A percentile compares a stretch with the other conserved stretches of the same genome.
These are phyloP conservation scores for Platyscapa corneri DNA, from an alignment of 1,140 invertebrate species.

Conservation along the genomic window DNA sequence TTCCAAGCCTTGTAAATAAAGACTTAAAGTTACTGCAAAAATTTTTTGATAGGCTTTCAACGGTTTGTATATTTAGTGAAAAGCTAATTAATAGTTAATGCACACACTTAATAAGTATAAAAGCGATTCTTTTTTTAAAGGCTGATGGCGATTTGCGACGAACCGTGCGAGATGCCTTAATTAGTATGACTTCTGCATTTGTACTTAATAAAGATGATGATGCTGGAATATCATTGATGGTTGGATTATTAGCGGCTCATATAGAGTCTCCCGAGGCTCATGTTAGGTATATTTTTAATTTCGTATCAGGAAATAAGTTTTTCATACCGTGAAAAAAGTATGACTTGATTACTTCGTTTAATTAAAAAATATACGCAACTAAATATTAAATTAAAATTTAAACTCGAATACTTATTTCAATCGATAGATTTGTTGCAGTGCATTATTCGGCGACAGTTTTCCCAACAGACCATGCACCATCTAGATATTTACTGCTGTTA, in stretches of 20 bases:
- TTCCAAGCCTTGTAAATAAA: constrained; percentile 82
- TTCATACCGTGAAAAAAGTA: too few relatives aligned
- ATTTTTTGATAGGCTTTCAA: constrained; percentile 80
- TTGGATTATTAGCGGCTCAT: constrained; percentile 73
- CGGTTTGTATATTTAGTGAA: constrained; percentile 68
- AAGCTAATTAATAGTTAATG: background rate
- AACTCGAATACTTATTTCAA: background rate
- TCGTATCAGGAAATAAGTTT: background rate
- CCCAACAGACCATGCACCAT: constrained; percentile 85
- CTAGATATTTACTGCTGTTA: constrained; percentile 88
- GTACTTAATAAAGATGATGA: constrained; percentile 65
- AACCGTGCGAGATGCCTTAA: constrained; percentile 77
- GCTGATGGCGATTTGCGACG: constrained; percentile 75
- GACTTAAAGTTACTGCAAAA: constrained; percentile 79
- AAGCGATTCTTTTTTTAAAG: constrained; percentile 60
- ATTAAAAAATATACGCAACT: background rate
- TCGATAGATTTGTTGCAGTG: constrained; percentile 83
- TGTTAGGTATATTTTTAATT: constrained; percentile 59
- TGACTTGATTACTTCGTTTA: too few relatives aligned
- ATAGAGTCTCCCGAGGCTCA: constrained; percentile 67
- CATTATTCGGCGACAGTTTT: constrained; percentile 89
- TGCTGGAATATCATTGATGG: constrained; percentile 72
- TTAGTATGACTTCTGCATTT: constrained; percentile 77
- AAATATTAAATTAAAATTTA: background rate
- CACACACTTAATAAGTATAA: background rate